Base-by-base conservation (phyloP, 2,797 vertebrate genomes). In the Saxicola maurus region DNA sequence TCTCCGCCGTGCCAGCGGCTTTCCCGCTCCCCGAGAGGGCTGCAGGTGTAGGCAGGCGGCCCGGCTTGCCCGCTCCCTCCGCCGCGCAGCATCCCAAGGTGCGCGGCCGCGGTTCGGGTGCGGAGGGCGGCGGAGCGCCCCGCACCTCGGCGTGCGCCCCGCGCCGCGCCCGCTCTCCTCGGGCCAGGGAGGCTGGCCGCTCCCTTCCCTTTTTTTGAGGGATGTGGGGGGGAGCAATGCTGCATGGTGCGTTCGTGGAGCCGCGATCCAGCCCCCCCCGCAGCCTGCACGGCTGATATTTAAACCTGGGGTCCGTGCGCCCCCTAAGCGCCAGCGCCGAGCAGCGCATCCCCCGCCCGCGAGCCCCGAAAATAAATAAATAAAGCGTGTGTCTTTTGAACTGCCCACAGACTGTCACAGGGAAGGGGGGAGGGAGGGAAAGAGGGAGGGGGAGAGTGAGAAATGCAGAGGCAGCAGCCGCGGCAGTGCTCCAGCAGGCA, bases 401-500 rank as follows among this genome's bases (percentile, higher is more conserved):
- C 89, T 90, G 94, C 94, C 93, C 93, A 95, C 92, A 85, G 95
- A 92, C 89, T 95, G 96, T 96, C 93, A 92, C 31, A 48, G 93
- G 33, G 85, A 88, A 40, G 76, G 48, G 86, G 92, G 91, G 93
- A 80, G 94, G 85, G 92, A 90, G 92, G 92, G 94, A 92, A 93
- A 87, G 86, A 94, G 96, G 94, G 96, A 94, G 96, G 93, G 96
- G 93, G 97, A 91, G 95, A 94, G 95, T 66, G 96, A 96, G 97
- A 97, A 96, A 95, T 97, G 96, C 97, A 97, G 96, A 96, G 95
- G 96, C 97, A 96, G 96, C 96, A 94, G 96, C 90, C 96, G 97
- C 96, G 96, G 95, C 97, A 96, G 96, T 91, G 96, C 97, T 97
- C 96, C 95, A 96, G 94, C 97, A 97, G 96, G 96, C 97, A 97